Percentiles rank a stretch among this genome's conserved stretches.
Evolutionary conservation across 2,888 invertebrate species (phyloP).

Genomic region (Parthenolecanium corni): DNA sequence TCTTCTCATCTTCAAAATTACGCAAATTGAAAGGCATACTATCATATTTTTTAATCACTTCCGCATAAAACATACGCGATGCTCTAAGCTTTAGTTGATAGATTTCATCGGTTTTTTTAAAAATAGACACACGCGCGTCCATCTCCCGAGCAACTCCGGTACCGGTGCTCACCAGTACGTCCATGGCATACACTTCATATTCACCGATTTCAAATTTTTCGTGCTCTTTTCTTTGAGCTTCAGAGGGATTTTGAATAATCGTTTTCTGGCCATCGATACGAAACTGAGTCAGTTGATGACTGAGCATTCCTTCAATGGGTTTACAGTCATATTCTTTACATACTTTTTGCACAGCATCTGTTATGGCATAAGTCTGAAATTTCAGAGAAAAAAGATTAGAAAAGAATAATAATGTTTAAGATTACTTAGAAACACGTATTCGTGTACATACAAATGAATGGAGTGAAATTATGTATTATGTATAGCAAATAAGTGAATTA

Average conservation of each 20-base stretch:
- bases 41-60: slow-evolving; percentile 77
- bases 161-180: slow-evolving; percentile 91
- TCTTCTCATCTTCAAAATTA: slow-evolving; percentile 90
- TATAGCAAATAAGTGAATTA: no score
- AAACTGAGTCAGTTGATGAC: slow-evolving; percentile 90
- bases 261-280: slow-evolving; percentile 97
- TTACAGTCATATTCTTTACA: slow-evolving; percentile 90
- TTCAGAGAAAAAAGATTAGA: slow-evolving; percentile 25
- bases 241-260: slow-evolving; percentile 93
- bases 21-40: slow-evolving; percentile 96
- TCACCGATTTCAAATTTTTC: slow-evolving; percentile 92
- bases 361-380: slow-evolving; percentile 70
- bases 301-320: slow-evolving; percentile 92
- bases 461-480: no score
- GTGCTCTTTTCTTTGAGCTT: slow-evolving; percentile 91
- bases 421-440: no score
- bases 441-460: no score
- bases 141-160: slow-evolving; percentile 87
- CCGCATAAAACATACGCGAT: slow-evolving; percentile 44
- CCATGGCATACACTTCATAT: slow-evolving; percentile 96
- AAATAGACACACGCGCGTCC: slow-evolving; percentile 91
- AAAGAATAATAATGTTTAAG: neutral
- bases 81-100: slow-evolving; percentile 96
- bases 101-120: slow-evolving; percentile 93
- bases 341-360: slow-evolving; percentile 84